Evolutionary conservation across 2,113 vertebrate genomes (phyloP).

Genomic region (Anhinga rufa): DNA sequence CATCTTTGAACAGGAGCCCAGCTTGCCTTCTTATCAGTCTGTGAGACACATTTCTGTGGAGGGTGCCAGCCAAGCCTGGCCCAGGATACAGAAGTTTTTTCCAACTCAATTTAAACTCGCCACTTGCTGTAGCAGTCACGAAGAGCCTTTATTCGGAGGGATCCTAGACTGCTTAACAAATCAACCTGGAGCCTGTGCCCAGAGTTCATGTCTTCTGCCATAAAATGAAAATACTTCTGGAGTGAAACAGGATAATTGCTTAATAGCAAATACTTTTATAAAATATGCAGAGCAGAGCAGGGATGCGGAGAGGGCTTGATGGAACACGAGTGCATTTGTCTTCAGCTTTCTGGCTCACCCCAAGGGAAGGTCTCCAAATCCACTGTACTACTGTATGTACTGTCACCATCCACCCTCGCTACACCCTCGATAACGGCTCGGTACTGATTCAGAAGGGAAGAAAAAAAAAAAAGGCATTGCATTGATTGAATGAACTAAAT

Average conservation of each 20-base stretch:
- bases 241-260: neutral
- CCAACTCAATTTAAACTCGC: neutral
- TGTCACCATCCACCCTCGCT: neutral
- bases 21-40: neutral
- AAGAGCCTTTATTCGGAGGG: neutral
- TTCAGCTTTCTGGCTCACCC: neutral
- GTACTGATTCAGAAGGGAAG: neutral
- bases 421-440: neutral
- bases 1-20: neutral
- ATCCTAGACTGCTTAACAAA: neutral
- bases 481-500: neutral
- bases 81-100: neutral
- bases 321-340: neutral
- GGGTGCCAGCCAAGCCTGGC: neutral
- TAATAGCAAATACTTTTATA: neutral
- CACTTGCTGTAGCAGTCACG: neutral
- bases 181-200: neutral
- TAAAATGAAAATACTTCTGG: neutral
- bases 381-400: neutral
- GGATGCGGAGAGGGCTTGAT: neutral
- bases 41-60: neutral
- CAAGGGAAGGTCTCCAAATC: neutral
- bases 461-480: neutral
- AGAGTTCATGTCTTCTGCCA: neutral
- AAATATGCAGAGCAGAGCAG: neutral